phyloP scores from a whole-genome alignment of 2,797 vertebrate species.

The Furcifer pardalis region DNA sequence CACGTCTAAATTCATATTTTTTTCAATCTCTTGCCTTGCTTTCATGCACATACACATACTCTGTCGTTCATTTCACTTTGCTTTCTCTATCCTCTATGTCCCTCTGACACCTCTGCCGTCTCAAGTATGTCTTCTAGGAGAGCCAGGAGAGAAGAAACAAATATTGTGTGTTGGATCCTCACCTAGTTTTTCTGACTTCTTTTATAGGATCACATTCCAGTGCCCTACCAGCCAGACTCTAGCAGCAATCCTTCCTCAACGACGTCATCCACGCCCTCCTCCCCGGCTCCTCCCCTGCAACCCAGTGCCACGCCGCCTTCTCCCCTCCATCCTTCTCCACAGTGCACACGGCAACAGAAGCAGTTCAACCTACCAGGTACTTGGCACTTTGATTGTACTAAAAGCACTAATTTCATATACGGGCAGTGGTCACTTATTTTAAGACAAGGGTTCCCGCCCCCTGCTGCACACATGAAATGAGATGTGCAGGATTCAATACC shows the following conservation, averaged over 20 bases:
- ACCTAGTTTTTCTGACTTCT: neutral
- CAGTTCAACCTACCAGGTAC: conserved; percentile 96
- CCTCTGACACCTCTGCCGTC: neutral
- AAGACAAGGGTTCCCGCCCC: too few relatives aligned
- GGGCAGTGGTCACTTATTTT: neutral
- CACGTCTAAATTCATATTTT: too few relatives aligned
- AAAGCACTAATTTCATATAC: neutral
- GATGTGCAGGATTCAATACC: too few relatives aligned
- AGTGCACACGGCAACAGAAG: conserved; percentile 93
- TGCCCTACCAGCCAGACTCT: conserved; percentile 97
- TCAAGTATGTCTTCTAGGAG: neutral
- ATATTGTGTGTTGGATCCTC: neutral
- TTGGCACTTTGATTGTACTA: fast-evolving
- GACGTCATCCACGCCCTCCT: conserved; percentile 95
- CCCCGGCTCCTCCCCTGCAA: conserved; percentile 92
- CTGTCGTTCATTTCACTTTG: too few relatives aligned
- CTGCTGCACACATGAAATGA: too few relatives aligned
- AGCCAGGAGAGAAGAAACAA: too few relatives aligned
- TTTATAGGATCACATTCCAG: conserved; percentile 92
- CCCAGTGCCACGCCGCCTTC: conserved; percentile 94
- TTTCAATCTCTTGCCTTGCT: too few relatives aligned
- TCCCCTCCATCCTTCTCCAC: conserved; percentile 93
- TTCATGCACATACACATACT: too few relatives aligned
- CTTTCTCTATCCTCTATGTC: too few relatives aligned
- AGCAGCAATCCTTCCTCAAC: conserved; percentile 99